These are phyloP conservation scores for Lasius platythorax DNA, from an alignment of 2,888 invertebrate species.

Conservation along the genomic window DNA sequence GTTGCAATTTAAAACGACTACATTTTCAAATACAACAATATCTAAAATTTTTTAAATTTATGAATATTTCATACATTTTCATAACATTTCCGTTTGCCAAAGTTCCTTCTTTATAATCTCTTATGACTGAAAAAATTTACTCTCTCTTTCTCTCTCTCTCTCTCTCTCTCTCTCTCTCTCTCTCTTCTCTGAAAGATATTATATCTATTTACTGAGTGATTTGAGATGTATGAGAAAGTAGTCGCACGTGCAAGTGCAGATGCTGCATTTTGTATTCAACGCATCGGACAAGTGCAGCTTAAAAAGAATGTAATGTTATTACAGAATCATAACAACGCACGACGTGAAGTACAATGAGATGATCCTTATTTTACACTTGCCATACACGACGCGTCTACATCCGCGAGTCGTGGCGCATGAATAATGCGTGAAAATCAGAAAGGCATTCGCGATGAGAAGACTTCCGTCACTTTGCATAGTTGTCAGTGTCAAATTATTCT, in stretches of 20 bases:
- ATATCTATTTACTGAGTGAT: not conserved
- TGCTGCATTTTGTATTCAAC: not conserved
- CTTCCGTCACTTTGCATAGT: not conserved
- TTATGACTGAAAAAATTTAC: not conserved
- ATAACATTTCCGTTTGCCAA: too few relatives aligned
- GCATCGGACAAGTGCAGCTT: not conserved
- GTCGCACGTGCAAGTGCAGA: not conserved
- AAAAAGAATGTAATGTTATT: conserved; percentile 12
- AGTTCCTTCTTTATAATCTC: not conserved
- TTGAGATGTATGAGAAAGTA: not conserved
- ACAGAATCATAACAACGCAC: conserved; percentile 28
- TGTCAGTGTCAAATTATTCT: conserved; percentile 16
- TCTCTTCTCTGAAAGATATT: not conserved
- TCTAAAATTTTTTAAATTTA: not conserved
- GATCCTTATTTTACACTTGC: conserved; percentile 74
- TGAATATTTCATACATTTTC: too few relatives aligned
- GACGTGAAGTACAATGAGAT: conserved; percentile 72
- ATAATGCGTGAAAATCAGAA: conserved; percentile 72
- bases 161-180: not conserved
- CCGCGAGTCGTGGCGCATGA: conserved; percentile 71
- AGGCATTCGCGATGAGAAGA: conserved; percentile 11
- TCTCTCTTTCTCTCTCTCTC: not conserved
- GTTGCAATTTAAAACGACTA: not conserved
- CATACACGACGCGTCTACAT: conserved; percentile 65
- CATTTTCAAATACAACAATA: not conserved